Percentiles rank a stretch among this genome's conserved stretches.
phyloP scores from a whole-genome alignment of 2,888 invertebrate genomes.

The Melanophora roralis region DNA sequence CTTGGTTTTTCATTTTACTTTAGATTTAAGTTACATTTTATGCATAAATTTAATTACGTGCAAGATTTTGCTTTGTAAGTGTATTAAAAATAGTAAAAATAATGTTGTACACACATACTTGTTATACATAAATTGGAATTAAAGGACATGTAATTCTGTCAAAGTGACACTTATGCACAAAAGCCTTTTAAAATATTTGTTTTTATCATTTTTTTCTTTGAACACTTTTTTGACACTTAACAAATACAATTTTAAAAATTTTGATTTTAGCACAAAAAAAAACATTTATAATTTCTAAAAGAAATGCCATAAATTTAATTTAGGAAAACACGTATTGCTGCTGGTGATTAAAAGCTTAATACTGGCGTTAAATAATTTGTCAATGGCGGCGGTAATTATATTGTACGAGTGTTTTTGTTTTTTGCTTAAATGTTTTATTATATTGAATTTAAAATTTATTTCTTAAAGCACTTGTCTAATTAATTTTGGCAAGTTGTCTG shows the following conservation, averaged over 20 bases:
- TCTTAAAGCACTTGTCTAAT: constrained; percentile 2
- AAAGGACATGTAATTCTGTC: constrained; percentile 2
- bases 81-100: not conserved
- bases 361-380: not conserved
- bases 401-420: not conserved
- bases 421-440: not conserved
- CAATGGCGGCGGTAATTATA: not conserved
- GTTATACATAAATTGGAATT: constrained; percentile 5
- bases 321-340: too few species aligned
- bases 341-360: not conserved
- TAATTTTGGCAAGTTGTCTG: constrained; percentile 11
- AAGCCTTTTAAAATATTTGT: too few species aligned
- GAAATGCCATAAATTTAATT: too few species aligned
- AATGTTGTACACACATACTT: constrained; percentile 3
- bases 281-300: too few species aligned
- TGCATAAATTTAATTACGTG: not conserved
- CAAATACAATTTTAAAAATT: too few species aligned
- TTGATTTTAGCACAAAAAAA: too few species aligned
- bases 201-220: too few species aligned
- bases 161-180: not conserved
- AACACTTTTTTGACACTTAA: too few species aligned
- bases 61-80: not conserved
- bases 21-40: constrained; percentile 1
- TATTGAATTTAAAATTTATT: constrained; percentile 21
- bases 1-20: not conserved